Evolutionary conservation across 2,888 invertebrate genomes (phyloP), one percentile per base, ranked within the genome.

Genomic region (Drosophila niveifrons): DNA sequence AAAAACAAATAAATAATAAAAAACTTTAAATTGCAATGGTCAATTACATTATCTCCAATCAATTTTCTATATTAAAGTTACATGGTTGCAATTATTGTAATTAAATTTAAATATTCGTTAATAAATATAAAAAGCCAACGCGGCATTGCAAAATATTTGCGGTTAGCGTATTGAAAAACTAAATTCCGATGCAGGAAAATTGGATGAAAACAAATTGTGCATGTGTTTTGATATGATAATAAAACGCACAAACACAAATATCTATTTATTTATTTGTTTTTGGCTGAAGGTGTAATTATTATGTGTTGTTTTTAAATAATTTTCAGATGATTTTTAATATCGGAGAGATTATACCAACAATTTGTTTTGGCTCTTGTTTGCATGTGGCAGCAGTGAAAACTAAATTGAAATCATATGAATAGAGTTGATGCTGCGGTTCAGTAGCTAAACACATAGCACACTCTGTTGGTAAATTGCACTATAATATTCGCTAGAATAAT

Each of bases 401-500:
- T 46, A 7, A 58, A 75, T 63, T 72, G 46, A 7, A 72, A 55
- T 66, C 39, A 6, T 23, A 23, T 23, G 23, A 23, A 23, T 23
- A 23, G 23, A 39, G 39, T 23, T 69, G 15, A 47, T 43, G 52
- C 43, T 70, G 39, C 15, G 62, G 55, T 17, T 43, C 23, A 57
- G 46, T 36, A 57, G 46, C 31, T 44, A 31, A 17, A 10, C 41
- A 23, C 31, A 36, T 13, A 15, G 36, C 11, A 47, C 50, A 66
- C 52, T 53, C 50, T 64, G 52, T 0, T 39, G 13, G 23, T 23
- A 23, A 23, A 23, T 39, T 41, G 13, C 15, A 41, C 15, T 43
- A 17, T 39, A 46, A 58, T 48, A 68, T 53, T 34, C 66, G 66
- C 63, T 66, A 48, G 62, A 66, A 43, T 69, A 69, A 73, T 62